These are phyloP conservation scores for Rhea pennata DNA, from an alignment of 2,113 vertebrate species.

Conservation along the genomic window DNA sequence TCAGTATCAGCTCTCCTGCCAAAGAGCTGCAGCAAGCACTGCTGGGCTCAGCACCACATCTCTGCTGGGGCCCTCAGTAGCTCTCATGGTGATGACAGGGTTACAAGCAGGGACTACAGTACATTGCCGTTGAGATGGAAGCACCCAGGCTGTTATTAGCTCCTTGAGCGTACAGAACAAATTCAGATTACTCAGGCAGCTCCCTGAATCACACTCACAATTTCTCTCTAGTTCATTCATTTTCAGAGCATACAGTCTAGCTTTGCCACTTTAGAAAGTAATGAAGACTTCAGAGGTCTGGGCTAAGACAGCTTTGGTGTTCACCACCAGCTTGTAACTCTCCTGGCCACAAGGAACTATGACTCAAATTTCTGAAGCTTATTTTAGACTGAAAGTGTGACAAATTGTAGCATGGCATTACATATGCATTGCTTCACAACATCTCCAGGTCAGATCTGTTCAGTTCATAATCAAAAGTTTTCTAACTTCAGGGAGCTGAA, in stretches of 20 bases:
- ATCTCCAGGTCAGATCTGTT: not conserved
- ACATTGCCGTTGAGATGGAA: not conserved
- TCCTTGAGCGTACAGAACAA: not conserved
- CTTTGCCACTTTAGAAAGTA: not conserved
- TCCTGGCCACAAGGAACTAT: too few relatives aligned
- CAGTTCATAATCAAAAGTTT: not conserved
- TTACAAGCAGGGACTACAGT: not conserved
- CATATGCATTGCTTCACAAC: not conserved
- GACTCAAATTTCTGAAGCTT: not conserved
- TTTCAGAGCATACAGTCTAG: not conserved
- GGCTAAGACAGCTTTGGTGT: not conserved
- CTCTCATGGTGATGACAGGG: not conserved
- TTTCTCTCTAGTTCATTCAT: not conserved
- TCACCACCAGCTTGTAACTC: too few relatives aligned
- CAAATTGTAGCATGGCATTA: not conserved
- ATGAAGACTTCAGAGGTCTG: not conserved
- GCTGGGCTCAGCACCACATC: not conserved
- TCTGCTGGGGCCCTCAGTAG: not conserved
- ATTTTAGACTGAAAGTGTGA: not conserved
- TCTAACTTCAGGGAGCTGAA: not conserved
- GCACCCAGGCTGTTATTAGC: not conserved
- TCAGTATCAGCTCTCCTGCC: not conserved
- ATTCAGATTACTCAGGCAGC: not conserved
- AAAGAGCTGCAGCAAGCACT: not conserved
- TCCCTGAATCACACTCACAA: not conserved